Evolutionary conservation across 2,888 invertebrate genomes (phyloP).

Genomic region (Polylopha cassiicola): DNA sequence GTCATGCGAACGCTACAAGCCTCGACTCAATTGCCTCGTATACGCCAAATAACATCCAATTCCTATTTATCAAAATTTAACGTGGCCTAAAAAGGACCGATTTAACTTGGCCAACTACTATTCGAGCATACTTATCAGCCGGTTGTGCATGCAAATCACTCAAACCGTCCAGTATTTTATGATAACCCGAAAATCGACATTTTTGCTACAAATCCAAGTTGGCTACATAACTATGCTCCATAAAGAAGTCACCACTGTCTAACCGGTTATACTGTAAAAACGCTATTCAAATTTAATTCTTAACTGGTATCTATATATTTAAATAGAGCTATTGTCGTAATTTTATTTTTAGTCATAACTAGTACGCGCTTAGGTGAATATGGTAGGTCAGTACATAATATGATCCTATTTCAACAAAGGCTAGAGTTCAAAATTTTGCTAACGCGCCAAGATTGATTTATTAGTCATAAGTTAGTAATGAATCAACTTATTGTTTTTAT

Average conservation of each 20-base stretch:
- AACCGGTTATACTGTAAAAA: constrained; percentile 13
- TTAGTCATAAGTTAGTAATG: constrained; percentile 15
- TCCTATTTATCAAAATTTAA: constrained; percentile 9
- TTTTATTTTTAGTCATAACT: too few relatives aligned
- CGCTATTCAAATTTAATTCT: constrained; percentile 7
- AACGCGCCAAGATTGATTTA: constrained; percentile 13
- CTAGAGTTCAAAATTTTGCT: constrained; percentile 8
- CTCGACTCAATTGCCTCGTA: too few relatives aligned
- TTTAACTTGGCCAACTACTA: constrained; percentile 12
- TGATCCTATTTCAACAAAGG: constrained; percentile 1
- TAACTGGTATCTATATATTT: too few relatives aligned
- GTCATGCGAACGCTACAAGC: too few relatives aligned
- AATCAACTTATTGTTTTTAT: constrained; percentile 10
- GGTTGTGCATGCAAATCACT: constrained; percentile 12
- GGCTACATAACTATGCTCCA: constrained; percentile 8
- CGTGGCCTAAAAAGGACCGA: constrained; percentile 12
- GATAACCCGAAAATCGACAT: constrained; percentile 19
- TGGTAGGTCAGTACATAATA: constrained; percentile 16
- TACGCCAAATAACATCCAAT: too few relatives aligned
- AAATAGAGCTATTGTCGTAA: too few relatives aligned
- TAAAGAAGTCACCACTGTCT: constrained; percentile 7
- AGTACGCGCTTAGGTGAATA: constrained; percentile 6
- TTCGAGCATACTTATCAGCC: constrained; percentile 7
- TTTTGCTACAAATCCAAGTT: constrained; percentile 9
- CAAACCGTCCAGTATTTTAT: not conserved